Base-by-base conservation (phyloP, 1,140 invertebrate genomes). In the Adoxophyes honmai region DNA sequence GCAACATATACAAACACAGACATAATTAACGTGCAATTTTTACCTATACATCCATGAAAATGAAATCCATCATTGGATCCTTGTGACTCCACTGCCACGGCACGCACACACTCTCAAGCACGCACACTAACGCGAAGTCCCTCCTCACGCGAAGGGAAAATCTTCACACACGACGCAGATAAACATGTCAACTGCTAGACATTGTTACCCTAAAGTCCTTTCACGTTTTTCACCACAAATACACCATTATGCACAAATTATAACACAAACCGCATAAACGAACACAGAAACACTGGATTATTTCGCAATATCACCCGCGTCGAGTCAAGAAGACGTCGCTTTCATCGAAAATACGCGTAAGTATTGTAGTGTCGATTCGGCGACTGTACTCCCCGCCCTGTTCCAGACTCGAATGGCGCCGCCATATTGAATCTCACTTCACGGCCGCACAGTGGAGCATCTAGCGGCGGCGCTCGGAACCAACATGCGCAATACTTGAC, bases 151-250 rank as follows among this genome's bases (percentile, higher is more conserved):
- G 80, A 86, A 86, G 83, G 86, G 86, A 88, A 88, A 88, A 86
- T 88, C 86, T 86, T 88, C 86, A 88, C 83, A 88, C 82, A 86
- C 82, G 81, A 82, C 83, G 87, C 83, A 88, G 86, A 88, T 88
- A 88, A 88, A 88, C 86, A 88, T 88, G 86, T 88, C 86, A 88
- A 86, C 83, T 83, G 69, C 83, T 88, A 88, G 81, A 88, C 86
- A 88, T 88, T 85, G 83, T 86, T 86, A 85, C 83, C 83, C 74
- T 81, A 83, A 86, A 81, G 79, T 85, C 73, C 76, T 82, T 87
- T 77, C 76, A 85, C 81, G 81, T 81, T 86, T 81, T 79, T 83
- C 80, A 88, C 77, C 76, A 86, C 78, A 74, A 70, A 78, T 80
- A 68, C 86, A 88, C 78, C 68, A 81, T 81, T 68, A 73, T 62